Conservation (phyloP, 2,113 vertebrate genomes). For the Onychostoma macrolepis region DNA sequence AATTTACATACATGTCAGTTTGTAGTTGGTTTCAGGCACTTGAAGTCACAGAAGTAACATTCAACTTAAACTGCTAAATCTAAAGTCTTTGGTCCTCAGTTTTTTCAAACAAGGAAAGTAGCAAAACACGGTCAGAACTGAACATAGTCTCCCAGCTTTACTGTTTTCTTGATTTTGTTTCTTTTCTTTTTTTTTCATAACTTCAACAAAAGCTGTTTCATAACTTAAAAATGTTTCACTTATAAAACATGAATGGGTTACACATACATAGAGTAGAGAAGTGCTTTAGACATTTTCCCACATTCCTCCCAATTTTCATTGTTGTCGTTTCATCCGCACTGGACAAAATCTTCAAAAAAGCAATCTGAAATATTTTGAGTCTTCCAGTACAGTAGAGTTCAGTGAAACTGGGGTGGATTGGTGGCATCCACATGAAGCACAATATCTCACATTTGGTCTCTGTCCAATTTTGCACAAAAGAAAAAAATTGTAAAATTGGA, state of each 20-base stretch:
- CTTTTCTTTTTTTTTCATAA: not conserved
- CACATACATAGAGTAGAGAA: conserved; percentile 39
- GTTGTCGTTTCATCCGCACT: conserved; percentile 43
- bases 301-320: conserved; percentile 42
- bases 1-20: conserved; percentile 61
- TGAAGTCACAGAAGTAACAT: conserved; percentile 66
- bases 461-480: not conserved
- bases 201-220: conserved; percentile 4
- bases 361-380: conserved; percentile 64
- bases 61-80: conserved; percentile 61
- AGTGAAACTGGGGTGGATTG: conserved; percentile 62
- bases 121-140: conserved; percentile 71
- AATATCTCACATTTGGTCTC: not conserved
- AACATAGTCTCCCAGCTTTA: conserved; percentile 59
- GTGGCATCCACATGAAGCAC: conserved; percentile 41
- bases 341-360: conserved; percentile 50
- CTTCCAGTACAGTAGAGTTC: conserved; percentile 71
- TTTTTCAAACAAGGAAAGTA: conserved; percentile 51
- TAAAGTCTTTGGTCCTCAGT: conserved; percentile 68
- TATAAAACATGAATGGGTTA: conserved; percentile 49
- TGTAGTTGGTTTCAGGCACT: conserved; percentile 72
- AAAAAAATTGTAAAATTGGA: not conserved
- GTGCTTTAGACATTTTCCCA: conserved; percentile 49
- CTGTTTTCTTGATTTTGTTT: not conserved
- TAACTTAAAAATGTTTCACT: conserved; percentile 65